A percentile compares a stretch with the other conserved stretches of the same genome.
phyloP scores from a whole-genome alignment of 2,888 invertebrate species.

The Formica aserva region DNA sequence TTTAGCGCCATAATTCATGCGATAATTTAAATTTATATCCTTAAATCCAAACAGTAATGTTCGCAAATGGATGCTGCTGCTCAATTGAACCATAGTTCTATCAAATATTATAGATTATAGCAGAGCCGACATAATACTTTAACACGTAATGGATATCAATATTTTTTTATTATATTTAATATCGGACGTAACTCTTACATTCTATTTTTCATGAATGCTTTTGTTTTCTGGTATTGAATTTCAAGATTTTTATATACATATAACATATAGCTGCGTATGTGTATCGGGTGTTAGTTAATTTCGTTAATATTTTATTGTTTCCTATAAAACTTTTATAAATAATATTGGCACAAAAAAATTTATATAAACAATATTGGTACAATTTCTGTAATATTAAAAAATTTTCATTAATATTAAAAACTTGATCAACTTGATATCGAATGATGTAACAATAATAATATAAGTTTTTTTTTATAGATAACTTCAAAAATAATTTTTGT shows the following conservation, averaged over 20 bases:
- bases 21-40: constrained; percentile 1
- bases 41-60: background rate
- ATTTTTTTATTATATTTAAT: background rate
- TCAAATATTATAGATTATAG: constrained; percentile 8
- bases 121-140: background rate
- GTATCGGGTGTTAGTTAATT: background rate
- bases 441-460: background rate
- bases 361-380: background rate
- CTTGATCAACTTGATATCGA: background rate
- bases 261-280: no score
- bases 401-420: background rate
- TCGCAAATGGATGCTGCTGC: background rate
- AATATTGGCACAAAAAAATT: background rate
- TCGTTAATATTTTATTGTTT: background rate
- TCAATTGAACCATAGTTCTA: background rate
- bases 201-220: background rate
- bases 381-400: background rate
- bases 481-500: background rate
- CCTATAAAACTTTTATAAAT: background rate
- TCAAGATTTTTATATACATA: background rate
- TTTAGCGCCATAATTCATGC: background rate
- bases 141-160: background rate
- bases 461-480: background rate
- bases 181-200: background rate
- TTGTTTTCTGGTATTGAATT: background rate